phyloP scores from a whole-genome alignment of 2,888 invertebrate species.

The Tinea trinotella region DNA sequence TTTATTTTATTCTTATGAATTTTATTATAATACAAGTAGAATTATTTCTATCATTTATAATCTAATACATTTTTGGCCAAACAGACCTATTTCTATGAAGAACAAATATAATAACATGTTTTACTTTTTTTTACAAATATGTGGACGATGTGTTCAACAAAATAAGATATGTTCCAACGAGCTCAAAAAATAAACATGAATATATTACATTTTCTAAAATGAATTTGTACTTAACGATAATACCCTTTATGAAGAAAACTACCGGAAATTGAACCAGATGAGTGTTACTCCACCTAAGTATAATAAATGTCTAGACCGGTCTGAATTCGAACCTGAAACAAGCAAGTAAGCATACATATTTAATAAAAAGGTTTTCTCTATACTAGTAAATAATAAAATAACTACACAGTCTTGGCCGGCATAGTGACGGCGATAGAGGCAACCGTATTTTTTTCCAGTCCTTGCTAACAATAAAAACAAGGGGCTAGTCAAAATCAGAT shows the following conservation, averaged over 20 bases:
- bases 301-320: slow-evolving; percentile 40
- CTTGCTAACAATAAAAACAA: too few relatives aligned
- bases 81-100: slow-evolving; percentile 12
- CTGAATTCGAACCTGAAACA: slow-evolving; percentile 48
- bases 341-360: slow-evolving; percentile 22
- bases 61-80: slow-evolving; percentile 13
- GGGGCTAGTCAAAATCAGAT: too few relatives aligned
- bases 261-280: slow-evolving; percentile 43
- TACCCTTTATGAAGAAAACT: slow-evolving; percentile 36
- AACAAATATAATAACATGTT: slow-evolving; percentile 9
- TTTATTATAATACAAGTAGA: neutral
- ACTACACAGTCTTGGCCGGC: too few relatives aligned
- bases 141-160: neutral
- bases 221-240: slow-evolving; percentile 19
- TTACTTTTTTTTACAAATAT: neutral
- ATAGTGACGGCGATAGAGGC: too few relatives aligned
- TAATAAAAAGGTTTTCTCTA: too few relatives aligned
- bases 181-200: neutral
- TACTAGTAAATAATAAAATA: too few relatives aligned
- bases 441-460: too few relatives aligned
- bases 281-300: slow-evolving; percentile 39
- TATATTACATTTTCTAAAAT: neutral
- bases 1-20: slow-evolving; percentile 9
- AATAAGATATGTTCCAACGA: neutral
- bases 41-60: neutral